These are phyloP conservation scores for Crotalus tigris DNA, from an alignment of 2,113 vertebrate species.

Conservation along the genomic window DNA sequence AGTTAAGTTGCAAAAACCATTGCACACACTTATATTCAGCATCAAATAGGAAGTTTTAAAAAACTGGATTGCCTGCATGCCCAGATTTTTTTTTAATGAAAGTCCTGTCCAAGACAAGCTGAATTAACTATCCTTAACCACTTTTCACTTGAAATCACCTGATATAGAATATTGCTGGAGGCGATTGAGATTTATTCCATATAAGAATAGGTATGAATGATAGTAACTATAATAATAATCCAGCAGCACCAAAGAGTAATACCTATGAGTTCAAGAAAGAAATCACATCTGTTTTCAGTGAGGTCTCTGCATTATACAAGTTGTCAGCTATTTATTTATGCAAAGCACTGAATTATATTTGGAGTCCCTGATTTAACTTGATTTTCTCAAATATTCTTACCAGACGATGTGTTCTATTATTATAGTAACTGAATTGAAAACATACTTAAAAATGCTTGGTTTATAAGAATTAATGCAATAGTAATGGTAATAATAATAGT, in stretches of 20 bases:
- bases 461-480: constrained; percentile 5
- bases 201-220: neutral
- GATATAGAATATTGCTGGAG: neutral
- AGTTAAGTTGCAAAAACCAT: neutral
- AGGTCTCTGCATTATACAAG: neutral
- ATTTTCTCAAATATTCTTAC: neutral
- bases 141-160: neutral
- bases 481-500: neutral
- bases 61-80: neutral
- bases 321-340: neutral
- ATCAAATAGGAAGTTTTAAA: constrained; percentile 5
- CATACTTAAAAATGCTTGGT: constrained; percentile 11
- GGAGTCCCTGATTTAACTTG: neutral
- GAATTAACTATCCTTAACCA: neutral
- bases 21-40: constrained; percentile 21
- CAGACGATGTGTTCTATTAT: neutral
- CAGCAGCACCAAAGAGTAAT: neutral
- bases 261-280: neutral
- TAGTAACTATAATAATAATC: neutral
- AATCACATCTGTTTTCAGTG: neutral
- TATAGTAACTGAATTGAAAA: neutral
- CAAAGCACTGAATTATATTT: neutral
- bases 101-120: neutral
- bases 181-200: neutral
- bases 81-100: constrained; percentile 16